Percentiles rank a stretch among this genome's conserved stretches.
phyloP scores from a whole-genome alignment of 2,113 vertebrate species.

The Myotis yumanensis region DNA sequence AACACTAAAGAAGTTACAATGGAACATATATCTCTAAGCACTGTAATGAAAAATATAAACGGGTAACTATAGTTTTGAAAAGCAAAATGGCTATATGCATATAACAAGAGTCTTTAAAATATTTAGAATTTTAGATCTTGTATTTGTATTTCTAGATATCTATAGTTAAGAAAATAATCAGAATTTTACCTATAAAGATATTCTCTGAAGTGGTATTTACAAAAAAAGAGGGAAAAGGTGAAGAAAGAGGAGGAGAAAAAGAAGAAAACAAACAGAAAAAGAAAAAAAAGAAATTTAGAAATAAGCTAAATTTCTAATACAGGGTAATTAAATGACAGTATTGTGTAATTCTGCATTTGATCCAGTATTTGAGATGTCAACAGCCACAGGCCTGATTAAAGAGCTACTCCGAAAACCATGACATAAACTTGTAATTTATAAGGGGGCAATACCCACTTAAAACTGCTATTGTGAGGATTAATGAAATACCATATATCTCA shows the following conservation, averaged over 20 bases:
- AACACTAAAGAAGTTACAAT: background rate
- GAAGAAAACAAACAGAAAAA: background rate
- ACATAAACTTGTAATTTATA: background rate
- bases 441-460: background rate
- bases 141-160: background rate
- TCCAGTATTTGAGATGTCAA: background rate
- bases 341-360: background rate
- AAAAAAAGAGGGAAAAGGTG: background rate
- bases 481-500: background rate
- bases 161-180: slow-evolving; percentile 40
- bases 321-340: background rate
- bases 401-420: background rate
- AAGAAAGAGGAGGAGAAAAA: background rate
- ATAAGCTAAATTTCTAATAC: background rate
- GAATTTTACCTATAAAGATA: background rate
- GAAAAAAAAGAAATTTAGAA: slow-evolving; percentile 9
- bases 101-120: background rate
- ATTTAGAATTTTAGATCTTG: background rate
- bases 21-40: background rate
- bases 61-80: background rate
- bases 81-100: background rate
- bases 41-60: background rate
- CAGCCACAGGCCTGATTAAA: background rate
- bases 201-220: background rate
- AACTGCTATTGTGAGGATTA: background rate